phyloP scores from a whole-genome alignment of 2,113 vertebrate genomes.

The Pelodiscus sinensis region DNA sequence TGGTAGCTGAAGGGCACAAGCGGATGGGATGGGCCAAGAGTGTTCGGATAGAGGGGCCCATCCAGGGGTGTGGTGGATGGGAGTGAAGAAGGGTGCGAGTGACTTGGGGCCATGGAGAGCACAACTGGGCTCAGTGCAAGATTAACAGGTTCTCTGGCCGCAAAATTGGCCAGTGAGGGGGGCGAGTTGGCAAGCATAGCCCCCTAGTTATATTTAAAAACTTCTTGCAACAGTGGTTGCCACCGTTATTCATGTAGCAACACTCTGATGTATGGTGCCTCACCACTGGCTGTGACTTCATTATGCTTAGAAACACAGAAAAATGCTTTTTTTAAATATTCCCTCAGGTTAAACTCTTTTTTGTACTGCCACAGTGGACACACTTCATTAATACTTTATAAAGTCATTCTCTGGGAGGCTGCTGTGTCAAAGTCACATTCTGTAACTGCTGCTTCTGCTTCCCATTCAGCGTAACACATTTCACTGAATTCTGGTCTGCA shows the following conservation, averaged over 20 bases:
- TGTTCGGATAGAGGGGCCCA: too few species aligned
- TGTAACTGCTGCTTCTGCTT: conserved; percentile 39
- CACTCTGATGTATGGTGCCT: background rate
- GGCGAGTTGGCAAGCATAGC: too few species aligned
- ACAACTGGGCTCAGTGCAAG: too few species aligned
- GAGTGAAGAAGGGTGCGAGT: too few species aligned
- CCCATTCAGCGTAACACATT: conserved; percentile 21
- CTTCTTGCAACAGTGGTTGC: background rate
- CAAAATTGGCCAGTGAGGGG: too few species aligned
- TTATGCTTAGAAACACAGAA: conserved; percentile 5
- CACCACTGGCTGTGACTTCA: conserved; percentile 15
- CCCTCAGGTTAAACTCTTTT: conserved; percentile 32
- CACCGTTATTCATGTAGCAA: background rate
- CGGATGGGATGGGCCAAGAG: too few species aligned
- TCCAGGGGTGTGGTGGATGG: too few species aligned
- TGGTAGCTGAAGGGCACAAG: too few species aligned
- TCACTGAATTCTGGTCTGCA: conserved; percentile 21
- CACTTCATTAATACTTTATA: conserved; percentile 62
- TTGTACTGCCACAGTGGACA: conserved; percentile 39
- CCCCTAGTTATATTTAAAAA: conserved; percentile 59
- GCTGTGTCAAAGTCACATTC: conserved; percentile 53
- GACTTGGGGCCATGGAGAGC: too few species aligned
- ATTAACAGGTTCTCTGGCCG: too few species aligned
- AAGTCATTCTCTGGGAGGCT: conserved; percentile 55
- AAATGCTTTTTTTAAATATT: conserved; percentile 11